Evolutionary conservation across 2,113 vertebrate genomes (phyloP).

Genomic region (Nesogale talazaci): DNA sequence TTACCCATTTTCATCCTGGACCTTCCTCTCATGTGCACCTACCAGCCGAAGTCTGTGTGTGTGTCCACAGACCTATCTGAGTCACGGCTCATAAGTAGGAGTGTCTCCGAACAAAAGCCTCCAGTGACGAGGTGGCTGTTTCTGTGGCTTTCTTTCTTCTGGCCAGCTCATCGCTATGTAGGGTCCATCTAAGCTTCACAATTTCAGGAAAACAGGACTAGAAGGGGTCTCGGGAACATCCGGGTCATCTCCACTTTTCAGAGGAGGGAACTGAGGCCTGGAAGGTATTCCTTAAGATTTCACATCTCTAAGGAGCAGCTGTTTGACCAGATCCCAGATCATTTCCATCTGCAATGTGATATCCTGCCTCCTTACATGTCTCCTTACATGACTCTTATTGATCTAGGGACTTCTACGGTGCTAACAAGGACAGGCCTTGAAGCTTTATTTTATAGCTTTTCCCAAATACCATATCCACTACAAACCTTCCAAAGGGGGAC

Average conservation of each 20-base stretch:
- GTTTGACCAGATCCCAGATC: background rate
- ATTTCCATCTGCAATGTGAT: background rate
- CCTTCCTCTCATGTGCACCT: no score
- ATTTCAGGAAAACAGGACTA: background rate
- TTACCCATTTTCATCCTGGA: background rate
- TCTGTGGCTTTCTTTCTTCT: background rate
- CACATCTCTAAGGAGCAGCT: background rate
- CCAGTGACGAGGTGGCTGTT: no score
- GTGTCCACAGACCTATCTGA: accelerated
- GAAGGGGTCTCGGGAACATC: background rate
- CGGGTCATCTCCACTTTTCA: background rate
- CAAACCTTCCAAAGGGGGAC: background rate
- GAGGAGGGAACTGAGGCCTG: background rate
- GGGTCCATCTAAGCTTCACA: background rate
- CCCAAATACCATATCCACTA: background rate
- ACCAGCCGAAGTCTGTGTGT: background rate
- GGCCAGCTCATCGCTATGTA: background rate
- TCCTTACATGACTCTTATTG: background rate
- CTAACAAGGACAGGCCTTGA: background rate
- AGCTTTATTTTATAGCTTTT: background rate
- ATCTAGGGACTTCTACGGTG: background rate
- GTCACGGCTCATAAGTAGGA: background rate
- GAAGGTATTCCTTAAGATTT: background rate
- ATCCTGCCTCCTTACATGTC: background rate
- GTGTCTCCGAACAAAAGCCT: background rate